Evolutionary conservation across 2,113 vertebrate species (phyloP).

Genomic region (Gorsachius goisagi): DNA sequence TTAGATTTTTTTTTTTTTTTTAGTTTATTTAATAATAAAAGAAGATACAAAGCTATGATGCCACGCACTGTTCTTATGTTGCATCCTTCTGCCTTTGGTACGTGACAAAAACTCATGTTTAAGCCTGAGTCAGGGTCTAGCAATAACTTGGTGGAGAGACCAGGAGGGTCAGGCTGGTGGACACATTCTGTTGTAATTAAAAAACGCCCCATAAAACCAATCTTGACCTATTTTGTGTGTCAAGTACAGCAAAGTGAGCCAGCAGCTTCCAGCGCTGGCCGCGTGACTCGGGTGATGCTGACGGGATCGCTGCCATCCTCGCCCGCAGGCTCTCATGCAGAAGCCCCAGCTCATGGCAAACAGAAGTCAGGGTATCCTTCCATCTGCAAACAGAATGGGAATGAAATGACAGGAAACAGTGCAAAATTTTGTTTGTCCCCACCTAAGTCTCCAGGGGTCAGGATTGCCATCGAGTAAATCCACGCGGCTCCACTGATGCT

Average conservation of each 20-base stretch:
- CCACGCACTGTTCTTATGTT: rapidly evolving
- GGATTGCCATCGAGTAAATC: not conserved
- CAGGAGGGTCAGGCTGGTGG: not conserved
- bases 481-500: rapidly evolving
- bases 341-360: not conserved
- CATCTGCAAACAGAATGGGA: not conserved
- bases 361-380: not conserved
- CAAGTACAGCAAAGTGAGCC: not conserved
- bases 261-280: not conserved
- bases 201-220: not conserved
- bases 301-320: not conserved
- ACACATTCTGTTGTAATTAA: not conserved
- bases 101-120: rapidly evolving
- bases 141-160: not conserved
- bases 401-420: not conserved
- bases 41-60: not conserved
- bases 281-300: rapidly evolving
- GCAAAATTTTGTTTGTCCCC: not conserved
- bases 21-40: not conserved
- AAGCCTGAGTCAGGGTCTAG: not conserved
- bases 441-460: too few relatives aligned
- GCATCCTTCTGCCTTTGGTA: not conserved
- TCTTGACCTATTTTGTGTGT: rapidly evolving
- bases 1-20: not conserved
- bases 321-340: not conserved